Base-by-base conservation (phyloP, 2,113 vertebrate species). In the Catharus fuscescens region DNA sequence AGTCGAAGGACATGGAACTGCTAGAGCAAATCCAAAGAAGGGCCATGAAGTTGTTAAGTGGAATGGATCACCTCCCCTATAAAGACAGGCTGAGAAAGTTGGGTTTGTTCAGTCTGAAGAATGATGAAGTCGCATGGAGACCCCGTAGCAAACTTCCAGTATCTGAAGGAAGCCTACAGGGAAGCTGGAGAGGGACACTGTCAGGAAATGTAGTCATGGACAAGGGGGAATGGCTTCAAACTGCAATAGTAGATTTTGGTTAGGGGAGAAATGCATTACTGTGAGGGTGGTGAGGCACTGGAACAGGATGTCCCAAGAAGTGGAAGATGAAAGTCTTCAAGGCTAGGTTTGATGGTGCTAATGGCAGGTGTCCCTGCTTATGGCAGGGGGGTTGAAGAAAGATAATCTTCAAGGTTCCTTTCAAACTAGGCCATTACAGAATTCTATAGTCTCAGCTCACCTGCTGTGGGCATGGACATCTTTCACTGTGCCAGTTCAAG, bases 81-180 rank as follows among this genome's bases (percentile, higher is more conserved):
- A 31, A 73, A 44, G 32, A n/a, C 18, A 44, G 32, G 44, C 12
- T 73, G 18, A 50, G 60, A 20, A 32, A 14, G 20, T 5, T 52
- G 44, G 12, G 5, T 50, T 36, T 52, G 15, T 38, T 74, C 24
- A 29, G 69, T 19, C 53, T 66, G 24, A 53, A n/a, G 28, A 52
- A 59, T 48, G 50, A 56, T 13, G 18, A 42, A 26, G 53, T 60
- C 0, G 0, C 5, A 13, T 10, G 28, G 32, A 20, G 8, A 74
- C 16, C 26, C 23, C 36, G 53, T 5, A 40, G 19, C 61, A 74
- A 47, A 16, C 28, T 45, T 74, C 28, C 24, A 38, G 10, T 53
- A 53, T 40, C 19, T 53, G 45, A 60, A 53, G 53, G 24, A 44
- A 5, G 8, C 29, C 44, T 31, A 6, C 47, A 54, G 20, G 24